Percentiles rank a stretch among this genome's conserved stretches.
Conservation (phyloP, 2,888 invertebrate species). For the Alentia gelatinosa region DNA sequence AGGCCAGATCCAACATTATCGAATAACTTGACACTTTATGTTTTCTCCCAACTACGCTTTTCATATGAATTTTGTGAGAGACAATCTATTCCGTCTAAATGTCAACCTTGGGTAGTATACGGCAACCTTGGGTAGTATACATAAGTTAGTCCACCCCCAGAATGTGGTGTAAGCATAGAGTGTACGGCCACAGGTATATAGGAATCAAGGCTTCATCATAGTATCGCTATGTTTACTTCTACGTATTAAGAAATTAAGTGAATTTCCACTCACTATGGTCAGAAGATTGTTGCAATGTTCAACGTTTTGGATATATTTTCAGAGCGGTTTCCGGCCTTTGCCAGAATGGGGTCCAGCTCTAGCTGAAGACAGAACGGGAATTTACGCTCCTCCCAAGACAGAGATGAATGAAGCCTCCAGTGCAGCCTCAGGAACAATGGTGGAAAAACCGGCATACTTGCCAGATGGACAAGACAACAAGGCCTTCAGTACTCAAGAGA, state of each 20-base stretch:
- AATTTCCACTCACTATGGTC: not conserved
- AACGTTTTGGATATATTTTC: not conserved
- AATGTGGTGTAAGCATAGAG: too few species aligned
- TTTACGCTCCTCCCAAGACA: not conserved
- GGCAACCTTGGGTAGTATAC: too few species aligned
- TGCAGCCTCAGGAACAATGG: not conserved
- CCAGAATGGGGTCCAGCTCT: conserved; percentile 38
- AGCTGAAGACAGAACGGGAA: not conserved
- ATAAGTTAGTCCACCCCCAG: too few species aligned
- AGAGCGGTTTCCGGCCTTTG: not conserved
- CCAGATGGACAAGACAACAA: too few species aligned
- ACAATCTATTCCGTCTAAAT: too few species aligned
- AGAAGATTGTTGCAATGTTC: not conserved
- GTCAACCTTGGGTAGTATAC: too few species aligned
- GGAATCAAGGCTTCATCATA: not conserved
- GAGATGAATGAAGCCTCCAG: not conserved
- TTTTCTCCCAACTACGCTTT: too few species aligned
- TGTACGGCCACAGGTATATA: not conserved
- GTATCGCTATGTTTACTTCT: not conserved
- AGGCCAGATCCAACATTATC: too few species aligned
- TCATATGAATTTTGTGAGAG: too few species aligned
- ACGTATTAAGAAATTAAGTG: not conserved
- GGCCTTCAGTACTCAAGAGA: too few species aligned
- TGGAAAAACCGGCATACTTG: not conserved
- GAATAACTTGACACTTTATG: too few species aligned